Evolutionary conservation across 2,113 vertebrate species (phyloP).

Genomic region (Struthio camelus): DNA sequence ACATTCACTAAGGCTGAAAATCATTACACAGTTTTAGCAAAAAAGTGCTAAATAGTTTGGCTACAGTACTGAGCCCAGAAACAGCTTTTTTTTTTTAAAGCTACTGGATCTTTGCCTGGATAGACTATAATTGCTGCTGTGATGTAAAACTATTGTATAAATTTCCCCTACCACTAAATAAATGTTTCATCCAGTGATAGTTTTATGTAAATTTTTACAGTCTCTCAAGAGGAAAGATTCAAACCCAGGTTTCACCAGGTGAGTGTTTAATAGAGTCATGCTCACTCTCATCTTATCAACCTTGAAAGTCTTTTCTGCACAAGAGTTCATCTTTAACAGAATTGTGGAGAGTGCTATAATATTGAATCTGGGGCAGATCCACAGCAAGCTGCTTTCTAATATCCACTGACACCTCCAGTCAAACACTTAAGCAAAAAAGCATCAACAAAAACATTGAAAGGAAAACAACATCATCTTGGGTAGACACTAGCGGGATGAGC

Average conservation of each 20-base stretch:
- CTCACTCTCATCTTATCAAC: neutral
- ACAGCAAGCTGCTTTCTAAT: neutral
- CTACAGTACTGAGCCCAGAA: neutral
- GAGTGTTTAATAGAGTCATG: neutral
- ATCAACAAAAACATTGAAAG: neutral
- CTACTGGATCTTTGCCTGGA: neutral
- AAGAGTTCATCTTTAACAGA: neutral
- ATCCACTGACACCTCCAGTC: neutral
- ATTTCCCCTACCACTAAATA: neutral
- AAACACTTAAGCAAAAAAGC: neutral
- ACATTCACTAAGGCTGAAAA: neutral
- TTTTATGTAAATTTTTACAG: neutral
- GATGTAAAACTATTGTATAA: neutral
- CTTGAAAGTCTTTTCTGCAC: neutral
- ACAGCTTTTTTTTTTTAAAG: neutral
- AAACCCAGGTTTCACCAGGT: neutral
- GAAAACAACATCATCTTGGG: neutral
- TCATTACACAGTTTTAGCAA: neutral
- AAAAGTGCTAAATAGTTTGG: neutral
- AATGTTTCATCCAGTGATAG: neutral
- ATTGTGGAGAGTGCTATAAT: neutral
- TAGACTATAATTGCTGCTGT: neutral
- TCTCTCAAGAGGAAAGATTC: neutral
- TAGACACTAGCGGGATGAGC: neutral
- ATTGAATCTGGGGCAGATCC: accelerated